These are phyloP conservation scores for Metopolophium dirhodum DNA, from an alignment of 1,140 invertebrate genomes.

Conservation along the genomic window DNA sequence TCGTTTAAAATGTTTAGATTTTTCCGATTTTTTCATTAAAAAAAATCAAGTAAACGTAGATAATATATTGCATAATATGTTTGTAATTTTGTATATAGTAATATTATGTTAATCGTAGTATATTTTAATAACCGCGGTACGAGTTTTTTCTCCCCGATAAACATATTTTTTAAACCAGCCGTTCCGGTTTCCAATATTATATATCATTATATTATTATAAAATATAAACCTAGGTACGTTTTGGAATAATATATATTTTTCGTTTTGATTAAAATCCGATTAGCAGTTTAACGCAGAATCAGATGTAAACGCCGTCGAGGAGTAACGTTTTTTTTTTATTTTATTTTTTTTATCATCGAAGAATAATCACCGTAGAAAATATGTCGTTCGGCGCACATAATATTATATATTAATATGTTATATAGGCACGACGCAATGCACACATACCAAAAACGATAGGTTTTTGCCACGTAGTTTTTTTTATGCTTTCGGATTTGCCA, in stretches of 20 bases:
- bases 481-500: slow-evolving; percentile 45
- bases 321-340: background rate
- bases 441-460: slow-evolving; percentile 7
- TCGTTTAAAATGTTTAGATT: background rate
- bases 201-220: background rate
- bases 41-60: background rate
- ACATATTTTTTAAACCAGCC: background rate
- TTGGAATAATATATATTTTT: background rate
- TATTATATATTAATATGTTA: background rate
- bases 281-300: background rate
- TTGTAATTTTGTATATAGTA: background rate
- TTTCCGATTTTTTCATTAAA: background rate
- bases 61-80: no score
- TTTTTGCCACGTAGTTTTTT: slow-evolving; percentile 44
- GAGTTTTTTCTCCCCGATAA: background rate
- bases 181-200: background rate
- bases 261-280: slow-evolving; percentile 7
- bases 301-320: background rate
- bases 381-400: background rate
- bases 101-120: background rate
- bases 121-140: background rate
- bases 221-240: background rate
- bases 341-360: background rate
- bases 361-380: background rate
- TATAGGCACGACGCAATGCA: background rate